These are phyloP conservation scores for Carassius gibelio DNA, from an alignment of 2,113 vertebrate genomes.

Conservation along the genomic window DNA sequence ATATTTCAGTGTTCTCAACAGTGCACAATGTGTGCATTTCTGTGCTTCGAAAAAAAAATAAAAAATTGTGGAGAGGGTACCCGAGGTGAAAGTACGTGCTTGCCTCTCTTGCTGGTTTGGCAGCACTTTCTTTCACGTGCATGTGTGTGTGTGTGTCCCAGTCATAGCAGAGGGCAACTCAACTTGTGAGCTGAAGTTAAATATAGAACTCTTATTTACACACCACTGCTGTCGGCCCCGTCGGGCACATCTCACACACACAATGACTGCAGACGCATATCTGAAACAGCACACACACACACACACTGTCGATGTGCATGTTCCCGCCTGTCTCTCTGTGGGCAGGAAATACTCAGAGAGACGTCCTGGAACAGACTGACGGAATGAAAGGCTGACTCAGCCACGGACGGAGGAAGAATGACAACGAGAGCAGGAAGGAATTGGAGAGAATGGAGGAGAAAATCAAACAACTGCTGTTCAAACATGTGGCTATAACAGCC, in stretches of 20 bases:
- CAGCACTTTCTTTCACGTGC: background rate
- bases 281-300: conserved; percentile 22
- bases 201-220: conserved; percentile 58
- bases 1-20: background rate
- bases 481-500: conserved; percentile 7
- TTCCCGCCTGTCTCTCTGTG: conserved; percentile 55
- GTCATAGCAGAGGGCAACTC: conserved; percentile 30
- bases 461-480: background rate
- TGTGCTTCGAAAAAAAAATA: background rate
- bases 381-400: conserved; percentile 19
- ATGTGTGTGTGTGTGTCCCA: conserved; percentile 12
- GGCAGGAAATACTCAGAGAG: conserved; percentile 54
- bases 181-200: conserved; percentile 44
- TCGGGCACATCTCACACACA: conserved; percentile 29
- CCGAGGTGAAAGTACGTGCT: background rate
- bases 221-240: conserved; percentile 38
- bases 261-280: conserved; percentile 22
- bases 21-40: background rate
- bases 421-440: background rate
- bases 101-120: background rate
- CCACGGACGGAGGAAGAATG: background rate
- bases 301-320: conserved; percentile 4
- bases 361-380: background rate
- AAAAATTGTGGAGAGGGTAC: background rate
- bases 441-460: background rate